Conservation (phyloP, 2,797 vertebrate genomes). For the Halcyon leucocephala region DNA sequence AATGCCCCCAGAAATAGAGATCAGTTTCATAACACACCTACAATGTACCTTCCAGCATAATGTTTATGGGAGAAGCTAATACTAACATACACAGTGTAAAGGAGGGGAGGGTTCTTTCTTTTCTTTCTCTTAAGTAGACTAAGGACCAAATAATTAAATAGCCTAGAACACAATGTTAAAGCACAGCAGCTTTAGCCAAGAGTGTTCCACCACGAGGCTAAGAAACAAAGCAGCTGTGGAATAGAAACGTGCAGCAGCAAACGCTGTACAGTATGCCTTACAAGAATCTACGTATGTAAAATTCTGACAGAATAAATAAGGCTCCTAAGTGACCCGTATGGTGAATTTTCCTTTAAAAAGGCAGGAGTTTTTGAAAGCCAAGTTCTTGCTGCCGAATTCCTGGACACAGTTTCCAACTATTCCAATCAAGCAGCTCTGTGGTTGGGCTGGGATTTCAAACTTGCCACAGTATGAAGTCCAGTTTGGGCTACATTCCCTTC, state of each 20-base stretch:
- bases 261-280: neutral
- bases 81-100: neutral
- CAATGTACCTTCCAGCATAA: neutral
- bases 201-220: neutral
- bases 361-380: conserved; percentile 73
- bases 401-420: conserved; percentile 83
- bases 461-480: conserved; percentile 87
- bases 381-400: conserved; percentile 79
- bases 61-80: neutral
- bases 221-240: neutral
- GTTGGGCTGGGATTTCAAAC: conserved; percentile 87
- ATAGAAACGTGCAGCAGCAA: neutral
- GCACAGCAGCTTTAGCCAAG: neutral
- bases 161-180: neutral
- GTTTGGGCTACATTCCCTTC: conserved; percentile 84
- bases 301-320: conserved; percentile 62
- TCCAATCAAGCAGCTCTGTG: conserved; percentile 85
- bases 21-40: neutral
- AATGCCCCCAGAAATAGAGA: neutral
- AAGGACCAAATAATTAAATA: neutral
- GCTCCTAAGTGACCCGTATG: conserved; percentile 55
- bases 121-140: neutral
- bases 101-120: neutral
- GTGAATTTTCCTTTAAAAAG: conserved; percentile 72
- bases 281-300: neutral